Base-by-base conservation (phyloP, 2,888 invertebrate species). In the Steromphala cineraria region DNA sequence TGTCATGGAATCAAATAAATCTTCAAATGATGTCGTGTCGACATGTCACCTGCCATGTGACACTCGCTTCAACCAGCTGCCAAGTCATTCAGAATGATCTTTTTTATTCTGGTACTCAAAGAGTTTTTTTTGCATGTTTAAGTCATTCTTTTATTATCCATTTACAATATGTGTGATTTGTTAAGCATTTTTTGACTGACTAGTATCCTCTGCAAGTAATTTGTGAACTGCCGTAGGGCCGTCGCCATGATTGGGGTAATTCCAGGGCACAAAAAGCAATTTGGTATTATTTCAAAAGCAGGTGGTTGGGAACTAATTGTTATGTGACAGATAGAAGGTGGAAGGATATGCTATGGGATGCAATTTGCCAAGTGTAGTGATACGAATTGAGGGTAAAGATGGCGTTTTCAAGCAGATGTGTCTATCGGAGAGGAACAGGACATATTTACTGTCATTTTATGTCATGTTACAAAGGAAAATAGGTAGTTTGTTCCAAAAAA, bases 211-310 rank as follows among this genome's bases (percentile, higher is more conserved):
- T 71, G 71, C 15, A 8, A 40, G 36, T 71, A 71, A 40, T 71
- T 71, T 31, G 40, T 40, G 5, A 17, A 7, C n/a, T 71, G 36
- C 71, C 71, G 36, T 36, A 71, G n/a, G 71, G 71, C 36, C 40
- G 36, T 71, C 28, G 17, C 36, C 19, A 13, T n/a, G 40, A 71
- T 13, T 17, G 40, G 71, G n/a, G 31, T 71, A 71, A 71, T 71
- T 71, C 36, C 36, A 40, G 17, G 5, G 31, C 24, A 19, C 28
- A 71, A 71, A 71, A 71, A 71, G 71, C 36, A 71, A 71, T 71
- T 71, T 71, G 19, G 71, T 71, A 46, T 71, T 31, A 71, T 71
- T 71, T 40, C 36, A n/a, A 40, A 71, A 40, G 71, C 71, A 71
- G 71, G 71, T 71, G 71, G 40, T 71, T 17, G 28, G 36, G 71